Base-by-base conservation (phyloP, 2,113 vertebrate species). In the Hippocampus barbouri region DNA sequence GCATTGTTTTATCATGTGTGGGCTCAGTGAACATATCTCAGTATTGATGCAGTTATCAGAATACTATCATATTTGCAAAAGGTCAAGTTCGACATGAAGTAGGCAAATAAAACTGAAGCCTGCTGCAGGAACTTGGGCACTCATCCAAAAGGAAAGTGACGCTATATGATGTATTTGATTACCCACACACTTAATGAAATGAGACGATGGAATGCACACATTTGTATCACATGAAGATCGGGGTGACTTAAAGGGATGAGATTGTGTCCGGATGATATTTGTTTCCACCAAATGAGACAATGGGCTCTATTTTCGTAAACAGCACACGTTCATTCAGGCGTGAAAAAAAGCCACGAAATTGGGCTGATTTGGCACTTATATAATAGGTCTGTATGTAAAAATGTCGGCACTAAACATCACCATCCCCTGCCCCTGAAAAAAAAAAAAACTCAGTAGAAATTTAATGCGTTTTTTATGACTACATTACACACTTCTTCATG, bases 101-200 rank as follows among this genome's bases (percentile, higher is more conserved):
- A 49, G 79, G 74, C 73, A 80, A 81, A 84, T 72, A 78, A 76
- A 69, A 62, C 2, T 23, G 27, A 34, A 57, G 71, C 68, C 67
- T 14, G 66, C 66, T 10, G 47, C 34, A 15, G 68, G 45, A 66
- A 71, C 79, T 81, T 51, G 63, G 77, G 80, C 82, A 71, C 73
- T 62, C 51, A 53, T 73, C 77, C 79, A 87, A 82, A 78, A 82
- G 76, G 73, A 83, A 82, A 81, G 64, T 77, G 78, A 81, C 59
- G 66, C 73, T 4, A 49, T 47, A 4, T 75, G 84, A 83, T 76
- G 71, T 68, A 71, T 69, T 72, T 41, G 15, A 56, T 75, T 68
- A 38, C 69, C 38, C n/a, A 34, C n/a, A 2, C 75, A 86, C 71
- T 80, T 86, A 84, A 83, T 81, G 76, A 83, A 86, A 85, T 76